Evolutionary conservation across 2,888 invertebrate species (phyloP).

Genomic region (Elmis aenea): DNA sequence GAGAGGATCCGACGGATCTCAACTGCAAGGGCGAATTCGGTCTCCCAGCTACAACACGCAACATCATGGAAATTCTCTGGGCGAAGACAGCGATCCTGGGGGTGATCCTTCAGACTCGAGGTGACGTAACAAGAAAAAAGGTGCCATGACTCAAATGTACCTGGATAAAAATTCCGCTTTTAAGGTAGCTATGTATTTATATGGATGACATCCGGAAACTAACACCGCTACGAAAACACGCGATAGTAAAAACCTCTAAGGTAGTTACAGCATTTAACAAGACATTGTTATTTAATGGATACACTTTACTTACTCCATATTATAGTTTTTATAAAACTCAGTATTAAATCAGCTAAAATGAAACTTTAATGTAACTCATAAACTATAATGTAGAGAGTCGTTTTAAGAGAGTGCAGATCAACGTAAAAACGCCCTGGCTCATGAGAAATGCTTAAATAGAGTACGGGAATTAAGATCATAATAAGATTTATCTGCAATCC

Average conservation of each 20-base stretch:
- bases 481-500: too few relatives aligned
- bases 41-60: slow-evolving; percentile 55
- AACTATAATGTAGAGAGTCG: too few relatives aligned
- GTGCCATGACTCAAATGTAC: slow-evolving; percentile 32
- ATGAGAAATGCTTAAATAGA: too few relatives aligned
- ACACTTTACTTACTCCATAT: too few relatives aligned
- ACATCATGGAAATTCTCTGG: slow-evolving; percentile 51
- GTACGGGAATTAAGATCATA: too few relatives aligned
- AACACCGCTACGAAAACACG: neutral
- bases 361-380: too few relatives aligned
- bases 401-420: too few relatives aligned
- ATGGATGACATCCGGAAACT: slow-evolving; percentile 42
- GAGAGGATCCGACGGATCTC: slow-evolving; percentile 55
- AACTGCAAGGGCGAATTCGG: slow-evolving; percentile 48
- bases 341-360: too few relatives aligned
- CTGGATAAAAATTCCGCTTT: slow-evolving; percentile 39
- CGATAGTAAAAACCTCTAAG: neutral
- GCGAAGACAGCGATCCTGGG: slow-evolving; percentile 54
- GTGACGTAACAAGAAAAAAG: slow-evolving; percentile 48
- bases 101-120: slow-evolving; percentile 51
- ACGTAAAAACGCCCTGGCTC: too few relatives aligned
- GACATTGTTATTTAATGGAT: too few relatives aligned
- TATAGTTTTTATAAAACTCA: too few relatives aligned
- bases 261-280: too few relatives aligned
- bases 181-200: slow-evolving; percentile 42